Base-by-base conservation (phyloP, 2,888 invertebrate species). In the Cylindroiulus punctatus region DNA sequence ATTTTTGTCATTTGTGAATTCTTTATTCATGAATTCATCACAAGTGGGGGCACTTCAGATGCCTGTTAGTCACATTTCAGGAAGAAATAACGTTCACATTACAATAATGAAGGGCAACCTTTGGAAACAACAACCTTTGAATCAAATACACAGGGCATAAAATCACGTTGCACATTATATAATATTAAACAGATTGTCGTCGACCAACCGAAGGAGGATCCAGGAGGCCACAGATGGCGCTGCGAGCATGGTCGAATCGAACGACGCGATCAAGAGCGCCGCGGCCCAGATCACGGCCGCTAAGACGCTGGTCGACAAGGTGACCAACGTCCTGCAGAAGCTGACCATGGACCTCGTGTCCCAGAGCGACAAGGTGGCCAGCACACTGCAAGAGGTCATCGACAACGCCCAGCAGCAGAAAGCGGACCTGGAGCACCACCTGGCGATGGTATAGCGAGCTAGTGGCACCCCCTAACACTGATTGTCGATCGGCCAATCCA, bases 401-500 rank as follows among this genome's bases (percentile, higher is more conserved):
- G 42, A 12, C 26, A 32, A 40, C n/a, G 40, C 42, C 32, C 84
- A 42, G 22, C 84, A 84, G 42, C 40, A 84, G 42, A 84, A 84
- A 42, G 14, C 26, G 14, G 84, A 84, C n/a, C 22, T 84, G 44
- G 84, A 84, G n/a, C 84, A 42, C 14, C 84, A 42, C 22, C 44
- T 84, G 42, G 84, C 84, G 8, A 84, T 84, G 84, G 84, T 84
- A 32, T 22, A 12, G 22, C 40, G 22, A 32, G 32, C 7, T 83
- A 10, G 83, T n/a, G n/a, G n/a, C n/a, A n/a, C n/a, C n/a, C n/a
- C n/a, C n/a, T n/a, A n/a, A n/a, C n/a, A n/a, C n/a, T n/a, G n/a
- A n/a, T n/a, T n/a, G n/a, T n/a, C n/a, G n/a, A n/a, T n/a, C n/a
- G n/a, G n/a, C n/a, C n/a, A n/a, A n/a, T n/a, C n/a, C n/a, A n/a